A percentile compares a stretch with the other conserved stretches of the same genome.
These are phyloP conservation scores for Ochropleura plecta DNA, from an alignment of 2,888 invertebrate genomes.

Conservation along the genomic window DNA sequence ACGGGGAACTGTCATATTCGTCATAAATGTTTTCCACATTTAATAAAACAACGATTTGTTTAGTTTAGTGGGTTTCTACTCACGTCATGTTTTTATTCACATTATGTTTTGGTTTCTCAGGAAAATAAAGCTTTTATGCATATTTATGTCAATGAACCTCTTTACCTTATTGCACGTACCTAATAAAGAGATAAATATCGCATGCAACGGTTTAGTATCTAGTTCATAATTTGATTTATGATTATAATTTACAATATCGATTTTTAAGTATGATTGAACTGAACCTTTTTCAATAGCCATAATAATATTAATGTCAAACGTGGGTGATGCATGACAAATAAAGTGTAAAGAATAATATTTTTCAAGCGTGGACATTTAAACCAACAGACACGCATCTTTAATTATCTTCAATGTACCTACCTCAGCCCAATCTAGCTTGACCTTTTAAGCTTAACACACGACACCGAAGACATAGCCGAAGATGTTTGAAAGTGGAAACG, in stretches of 20 bases:
- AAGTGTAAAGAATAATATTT: not conserved
- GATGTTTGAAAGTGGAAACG: no score
- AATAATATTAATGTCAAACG: not conserved
- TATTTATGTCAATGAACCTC: not conserved
- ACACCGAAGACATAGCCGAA: no score
- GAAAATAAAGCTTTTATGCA: not conserved
- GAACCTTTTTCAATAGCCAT: not conserved
- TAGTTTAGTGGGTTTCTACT: slow-evolving; percentile 45
- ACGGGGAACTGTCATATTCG: slow-evolving; percentile 1
- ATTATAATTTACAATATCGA: not conserved
- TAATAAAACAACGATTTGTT: slow-evolving; percentile 26
- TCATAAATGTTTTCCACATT: slow-evolving; percentile 28
- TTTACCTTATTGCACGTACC: not conserved
- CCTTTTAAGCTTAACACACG: no score
- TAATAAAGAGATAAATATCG: slow-evolving; percentile 8
- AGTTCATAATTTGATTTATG: slow-evolving; percentile 8
- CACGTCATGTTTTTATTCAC: not conserved
- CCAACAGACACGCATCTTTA: no score
- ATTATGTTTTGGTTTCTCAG: slow-evolving; percentile 5
- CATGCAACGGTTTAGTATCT: not conserved
- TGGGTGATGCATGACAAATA: not conserved
- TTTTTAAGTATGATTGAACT: not conserved
- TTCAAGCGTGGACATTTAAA: no score
- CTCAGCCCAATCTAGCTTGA: no score
- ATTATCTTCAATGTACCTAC: no score